These are phyloP conservation scores for Podocnemis expansa DNA, from an alignment of 2,113 vertebrate genomes.

Conservation along the genomic window DNA sequence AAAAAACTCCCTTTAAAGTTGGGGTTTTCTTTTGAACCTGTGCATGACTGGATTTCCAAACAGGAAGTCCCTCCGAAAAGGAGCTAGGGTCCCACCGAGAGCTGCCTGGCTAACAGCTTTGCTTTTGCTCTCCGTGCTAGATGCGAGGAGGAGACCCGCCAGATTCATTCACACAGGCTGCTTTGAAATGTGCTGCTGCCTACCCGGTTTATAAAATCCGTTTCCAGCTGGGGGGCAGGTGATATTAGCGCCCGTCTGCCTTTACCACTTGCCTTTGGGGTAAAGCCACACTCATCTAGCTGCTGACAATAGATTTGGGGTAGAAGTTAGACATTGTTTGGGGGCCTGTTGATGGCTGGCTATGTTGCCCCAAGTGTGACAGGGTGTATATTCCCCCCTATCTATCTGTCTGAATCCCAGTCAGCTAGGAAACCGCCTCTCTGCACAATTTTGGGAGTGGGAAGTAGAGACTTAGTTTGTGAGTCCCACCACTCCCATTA, in stretches of 20 bases:
- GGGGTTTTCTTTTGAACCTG: neutral
- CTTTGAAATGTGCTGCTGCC: neutral
- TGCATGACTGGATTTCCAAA: neutral
- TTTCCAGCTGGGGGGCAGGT: neutral
- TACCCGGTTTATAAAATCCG: fast-evolving
- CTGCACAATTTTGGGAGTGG: neutral
- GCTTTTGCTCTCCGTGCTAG: neutral
- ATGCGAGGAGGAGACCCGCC: neutral
- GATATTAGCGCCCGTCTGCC: neutral
- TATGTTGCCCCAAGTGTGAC: neutral
- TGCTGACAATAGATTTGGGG: neutral
- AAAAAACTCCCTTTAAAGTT: neutral
- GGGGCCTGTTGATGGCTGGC: neutral
- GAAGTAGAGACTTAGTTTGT: neutral
- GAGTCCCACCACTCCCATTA: neutral
- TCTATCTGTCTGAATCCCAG: neutral
- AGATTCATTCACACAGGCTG: neutral
- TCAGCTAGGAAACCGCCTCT: neutral
- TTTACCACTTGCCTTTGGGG: neutral
- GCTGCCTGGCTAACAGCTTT: neutral
- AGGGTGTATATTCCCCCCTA: neutral
- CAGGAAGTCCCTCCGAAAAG: neutral
- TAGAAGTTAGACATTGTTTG: neutral
- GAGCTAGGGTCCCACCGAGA: neutral
- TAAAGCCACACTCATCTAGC: neutral